Percentiles rank a stretch among this genome's conserved stretches.
Conservation (phyloP, 2,797 vertebrate species). For the Phataginus tricuspis region DNA sequence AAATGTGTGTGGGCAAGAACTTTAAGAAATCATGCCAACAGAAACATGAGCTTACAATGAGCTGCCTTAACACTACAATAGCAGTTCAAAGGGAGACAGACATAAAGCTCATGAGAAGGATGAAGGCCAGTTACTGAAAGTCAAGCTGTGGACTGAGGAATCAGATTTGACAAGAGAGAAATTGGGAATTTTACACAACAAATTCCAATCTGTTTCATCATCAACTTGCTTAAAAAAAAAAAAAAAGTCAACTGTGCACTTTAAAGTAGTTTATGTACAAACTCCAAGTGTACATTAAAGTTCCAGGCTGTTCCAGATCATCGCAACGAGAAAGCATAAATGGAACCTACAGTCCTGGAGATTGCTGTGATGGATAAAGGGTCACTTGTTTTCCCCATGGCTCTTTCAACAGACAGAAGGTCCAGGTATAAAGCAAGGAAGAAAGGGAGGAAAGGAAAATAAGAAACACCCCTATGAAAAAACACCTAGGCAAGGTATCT, state of each 20-base stretch:
- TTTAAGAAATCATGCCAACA: background rate
- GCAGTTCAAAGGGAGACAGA: background rate
- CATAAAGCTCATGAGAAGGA: background rate
- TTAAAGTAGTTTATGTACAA: background rate
- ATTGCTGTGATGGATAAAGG: background rate
- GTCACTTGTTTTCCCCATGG: background rate
- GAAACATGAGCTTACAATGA: background rate
- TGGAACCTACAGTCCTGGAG: fast-evolving
- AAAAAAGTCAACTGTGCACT: background rate
- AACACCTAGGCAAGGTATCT: background rate
- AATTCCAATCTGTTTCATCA: background rate
- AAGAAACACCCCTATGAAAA: background rate
- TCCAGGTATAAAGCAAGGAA: background rate
- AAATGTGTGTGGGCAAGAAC: background rate
- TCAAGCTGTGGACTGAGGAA: background rate
- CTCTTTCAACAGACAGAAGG: background rate
- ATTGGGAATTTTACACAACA: background rate
- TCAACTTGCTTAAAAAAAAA: background rate
- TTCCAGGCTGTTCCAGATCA: background rate
- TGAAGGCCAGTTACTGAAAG: background rate
- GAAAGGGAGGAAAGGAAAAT: background rate
- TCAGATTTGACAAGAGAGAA: background rate
- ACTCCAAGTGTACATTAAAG: background rate
- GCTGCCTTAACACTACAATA: background rate
- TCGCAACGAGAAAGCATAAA: background rate